A percentile compares a stretch with the other conserved stretches of the same genome.
phyloP scores from a whole-genome alignment of 2,888 invertebrate species.

The Schizaphis graminum region DNA sequence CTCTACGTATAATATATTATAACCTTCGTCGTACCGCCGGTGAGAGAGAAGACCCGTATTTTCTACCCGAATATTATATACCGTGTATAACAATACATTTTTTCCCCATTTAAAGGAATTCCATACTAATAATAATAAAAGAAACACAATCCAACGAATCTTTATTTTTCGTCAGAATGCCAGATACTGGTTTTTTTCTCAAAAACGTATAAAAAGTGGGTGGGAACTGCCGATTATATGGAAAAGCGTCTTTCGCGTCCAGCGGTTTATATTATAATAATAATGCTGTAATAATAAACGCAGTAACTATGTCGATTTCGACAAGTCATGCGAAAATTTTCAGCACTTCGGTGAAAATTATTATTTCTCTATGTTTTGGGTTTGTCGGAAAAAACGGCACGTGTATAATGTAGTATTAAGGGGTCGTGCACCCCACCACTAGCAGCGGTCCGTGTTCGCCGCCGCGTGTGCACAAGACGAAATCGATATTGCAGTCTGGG shows the following conservation, averaged over 20 bases:
- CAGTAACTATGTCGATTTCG: not conserved
- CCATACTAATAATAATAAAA: conserved; percentile 24
- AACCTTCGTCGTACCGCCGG: not conserved
- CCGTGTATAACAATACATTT: conserved; percentile 40
- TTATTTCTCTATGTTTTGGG: not conserved
- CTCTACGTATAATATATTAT: conserved; percentile 13
- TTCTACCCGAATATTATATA: conserved; percentile 22
- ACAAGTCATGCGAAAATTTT: not conserved
- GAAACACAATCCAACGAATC: conserved; percentile 28
- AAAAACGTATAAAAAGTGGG: not conserved
- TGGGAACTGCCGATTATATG: not conserved
- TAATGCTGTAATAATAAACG: not conserved
- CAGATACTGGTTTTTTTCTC: conserved; percentile 5
- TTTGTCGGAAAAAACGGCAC: conserved; percentile 39
- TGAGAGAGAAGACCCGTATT: not conserved
- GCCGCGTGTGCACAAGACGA: conserved; percentile 51
- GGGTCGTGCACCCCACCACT: conserved; percentile 58
- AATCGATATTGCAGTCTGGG: conserved; percentile 60
- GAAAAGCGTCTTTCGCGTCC: not conserved
- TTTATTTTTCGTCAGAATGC: conserved; percentile 31
- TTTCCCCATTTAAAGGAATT: conserved; percentile 58
- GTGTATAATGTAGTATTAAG: conserved; percentile 48
- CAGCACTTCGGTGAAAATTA: not conserved
- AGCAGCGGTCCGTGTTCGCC: conserved; percentile 14
- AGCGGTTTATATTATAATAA: not conserved